Evolutionary conservation across 2,888 invertebrate genomes (phyloP), one percentile per base, ranked within the genome.

Genomic region (Augiades crinisus): DNA sequence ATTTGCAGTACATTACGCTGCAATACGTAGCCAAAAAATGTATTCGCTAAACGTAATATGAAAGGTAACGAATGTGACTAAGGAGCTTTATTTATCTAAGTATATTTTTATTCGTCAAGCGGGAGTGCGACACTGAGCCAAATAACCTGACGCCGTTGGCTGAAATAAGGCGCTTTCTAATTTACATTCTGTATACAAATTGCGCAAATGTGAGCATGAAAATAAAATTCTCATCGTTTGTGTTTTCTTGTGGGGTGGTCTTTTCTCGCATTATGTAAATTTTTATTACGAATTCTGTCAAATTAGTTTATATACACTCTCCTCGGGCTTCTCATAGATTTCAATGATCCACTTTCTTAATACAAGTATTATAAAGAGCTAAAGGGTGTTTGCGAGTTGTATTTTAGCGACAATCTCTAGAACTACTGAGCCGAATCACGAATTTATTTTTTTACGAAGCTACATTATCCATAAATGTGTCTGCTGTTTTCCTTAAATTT

Each of bases 181-280:
- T 88, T 87, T 88, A 84, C 85, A 87, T 87, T 86, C 79, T 75
- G 85, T 84, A 85, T 85, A 86, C 85, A 85, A 86, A 84, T 84
- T 84, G 82, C 75, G 72, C 80, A 78, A 86, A 86, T 83, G 82
- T 81, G 83, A 78, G 78, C 73, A 84, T 82, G 80, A 83, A 85
- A 87, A 85, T 86, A 83, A 85, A 85, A 86, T 83, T 83, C 68
- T 73, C 79, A 73, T 74, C 79, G 76, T 78, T 83, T 82, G 79
- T 84, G 79, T 82, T 81, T 81, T 76, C 81, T 81, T 78, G 75
- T 63, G 74, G 71, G 75, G 69, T 78, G 72, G 76, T 78, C 74
- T 79, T 79, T 81, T 81, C 77, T 77, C 79, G 72, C 76, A 79
- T 83, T 83, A 84, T 85, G 84, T 77, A 81, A 81, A 84, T 85